Base-by-base conservation (phyloP, 2,113 vertebrate species). In the Paedocypris sp. region DNA sequence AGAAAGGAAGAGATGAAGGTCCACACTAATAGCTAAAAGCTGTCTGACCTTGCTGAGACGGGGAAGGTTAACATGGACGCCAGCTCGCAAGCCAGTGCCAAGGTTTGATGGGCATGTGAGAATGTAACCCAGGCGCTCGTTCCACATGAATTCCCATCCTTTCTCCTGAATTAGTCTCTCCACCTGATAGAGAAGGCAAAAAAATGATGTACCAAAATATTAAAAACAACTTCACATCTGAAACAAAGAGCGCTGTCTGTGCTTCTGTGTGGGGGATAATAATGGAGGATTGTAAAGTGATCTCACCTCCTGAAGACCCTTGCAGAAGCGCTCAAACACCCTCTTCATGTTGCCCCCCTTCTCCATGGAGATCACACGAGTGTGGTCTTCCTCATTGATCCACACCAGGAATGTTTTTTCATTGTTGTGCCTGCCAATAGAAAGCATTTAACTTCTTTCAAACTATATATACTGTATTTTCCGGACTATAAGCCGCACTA, bases 321-420 rank as follows among this genome's bases (percentile, higher is more conserved):
- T 84, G 70, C 93, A 97, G 86, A 98, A 98, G 59, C 91, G 82
- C 43, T 97, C 94, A 62, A 98, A 98, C 49, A 98, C 94, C 2
- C 88, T 87, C 79, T 90, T 96, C 94, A 98, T 98, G 82, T 98
- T 98, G 49, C 94, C 94, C 35, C 84, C 84, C 57, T 86, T 86
- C 74, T 86, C 84, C 84, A 86, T 86, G 50, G 84, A 86, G 72
- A 86, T 86, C 60, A 86, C 84, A 47, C 84, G 74, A 68, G 83
- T 85, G 74, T 86, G 84, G 62, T 86, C 84, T 60, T 86, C 84
- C 72, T 86, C 84, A 16, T 86, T 86, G 49, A 86, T 1, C 84
- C 84, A 86, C 20, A 86, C 69, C 64, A 86, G 54, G 69, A 86
- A 86, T 0, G 83, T 85, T 66, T 86, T 86, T 53, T 83, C 73